Base-by-base conservation (phyloP, 2,797 vertebrate species). In the Mus caroli region DNA sequence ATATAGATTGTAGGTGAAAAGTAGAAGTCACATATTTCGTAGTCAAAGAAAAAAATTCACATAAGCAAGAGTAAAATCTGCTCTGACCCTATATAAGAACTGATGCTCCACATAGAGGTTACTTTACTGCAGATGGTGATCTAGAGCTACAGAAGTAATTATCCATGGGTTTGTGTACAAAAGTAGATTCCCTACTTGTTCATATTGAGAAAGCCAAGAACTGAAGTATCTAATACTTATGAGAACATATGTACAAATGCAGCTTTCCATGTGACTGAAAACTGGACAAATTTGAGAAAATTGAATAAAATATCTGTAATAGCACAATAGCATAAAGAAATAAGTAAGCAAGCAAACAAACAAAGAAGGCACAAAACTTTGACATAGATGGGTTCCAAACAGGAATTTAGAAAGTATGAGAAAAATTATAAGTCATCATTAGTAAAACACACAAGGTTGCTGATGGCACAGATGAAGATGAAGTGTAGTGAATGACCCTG, bases 41-140 rank as follows among this genome's bases (percentile, higher is more conserved):
- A 62, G 22, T 56, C 37, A 67, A 52, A 87, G 11, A 5, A 43
- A 91, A 91, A 54, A 40, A 19, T 50, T 34, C 10, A 79, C 54
- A 64, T 31, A 37, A 64, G 28, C 12, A 88, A 76, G 22, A 13
- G 1, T 0, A 0, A 75, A 80, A 75, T 40, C 46, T 46, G 13
- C 46, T n/a, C 46, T 69, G 22, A 52, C 34, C 43, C 1, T 52
- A n/a, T 22, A 22, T 52, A 37, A 71, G 46, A 12, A 69, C 46
- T n/a, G 12, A 1, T 54, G 20, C 4, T 37, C 1, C 6, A 37
- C 1, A 54, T 8, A 34, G 7, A 9, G 3, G n/a, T 12, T 37
- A 52, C 15, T 71, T 69, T 71, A 13, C 15, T 73, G 12, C 15
- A 56, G 8, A 56, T 28, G 13, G 5, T 37, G 50, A 71, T 37